Evolutionary conservation across 2,797 vertebrate species (phyloP).

Genomic region (Acridotheres tristis): DNA sequence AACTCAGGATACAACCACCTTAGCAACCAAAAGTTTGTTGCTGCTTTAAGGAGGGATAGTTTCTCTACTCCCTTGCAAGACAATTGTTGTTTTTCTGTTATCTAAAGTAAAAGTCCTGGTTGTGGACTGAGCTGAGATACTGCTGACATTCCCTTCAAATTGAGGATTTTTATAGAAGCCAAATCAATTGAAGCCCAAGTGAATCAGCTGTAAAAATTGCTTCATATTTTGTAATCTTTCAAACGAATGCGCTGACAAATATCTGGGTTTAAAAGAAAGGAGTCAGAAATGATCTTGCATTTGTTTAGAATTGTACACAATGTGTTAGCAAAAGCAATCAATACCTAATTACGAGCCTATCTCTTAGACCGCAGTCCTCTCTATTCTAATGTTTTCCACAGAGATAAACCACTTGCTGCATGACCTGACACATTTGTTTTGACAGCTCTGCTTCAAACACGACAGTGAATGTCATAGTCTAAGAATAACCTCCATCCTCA

Average conservation of each 20-base stretch:
- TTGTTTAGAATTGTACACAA: conserved; percentile 72
- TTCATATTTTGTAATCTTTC: conserved; percentile 67
- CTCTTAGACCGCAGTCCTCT: conserved; percentile 41
- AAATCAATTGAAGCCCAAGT: conserved; percentile 47
- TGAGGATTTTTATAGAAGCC: conserved; percentile 10
- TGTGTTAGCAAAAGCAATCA: conserved; percentile 73
- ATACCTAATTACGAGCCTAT: conserved; percentile 77
- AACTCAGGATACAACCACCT: not conserved
- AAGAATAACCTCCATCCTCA: conserved; percentile 26
- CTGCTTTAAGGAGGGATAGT: not conserved
- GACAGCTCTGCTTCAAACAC: conserved; percentile 63
- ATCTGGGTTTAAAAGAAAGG: conserved; percentile 65
- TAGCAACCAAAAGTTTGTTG: not conserved
- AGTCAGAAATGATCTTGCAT: conserved; percentile 64
- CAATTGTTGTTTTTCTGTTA: not conserved
- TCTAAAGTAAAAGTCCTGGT: not conserved
- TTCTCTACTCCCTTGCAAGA: not conserved
- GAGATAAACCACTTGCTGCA: conserved; percentile 65
- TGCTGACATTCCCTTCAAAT: conserved; percentile 36
- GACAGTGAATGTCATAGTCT: conserved; percentile 25
- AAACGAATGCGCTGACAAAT: conserved; percentile 58
- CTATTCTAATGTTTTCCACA: conserved; percentile 65
- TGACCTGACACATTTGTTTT: conserved; percentile 69
- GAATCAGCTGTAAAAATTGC: conserved; percentile 45
- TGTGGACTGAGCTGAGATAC: not conserved